Evolutionary conservation across 1,140 invertebrate species (phyloP).

Genomic region (Bilobella aurantiaca): DNA sequence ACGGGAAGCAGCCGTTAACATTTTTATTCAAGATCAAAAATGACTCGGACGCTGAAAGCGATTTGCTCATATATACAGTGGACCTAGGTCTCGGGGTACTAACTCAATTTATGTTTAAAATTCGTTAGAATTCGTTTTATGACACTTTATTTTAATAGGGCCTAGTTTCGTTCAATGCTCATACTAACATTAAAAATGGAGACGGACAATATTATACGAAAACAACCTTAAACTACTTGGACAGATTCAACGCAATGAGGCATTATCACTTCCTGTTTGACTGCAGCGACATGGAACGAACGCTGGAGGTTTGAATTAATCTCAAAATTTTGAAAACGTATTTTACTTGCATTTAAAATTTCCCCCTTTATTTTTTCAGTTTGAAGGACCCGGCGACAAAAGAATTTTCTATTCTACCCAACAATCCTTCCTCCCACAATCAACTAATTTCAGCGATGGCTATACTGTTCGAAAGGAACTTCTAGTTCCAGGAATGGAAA

Average conservation of each 20-base stretch:
- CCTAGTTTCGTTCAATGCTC: background rate
- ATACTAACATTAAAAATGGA: background rate
- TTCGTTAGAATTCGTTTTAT: background rate
- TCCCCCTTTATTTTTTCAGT: background rate
- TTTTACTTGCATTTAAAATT: background rate
- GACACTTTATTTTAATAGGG: background rate
- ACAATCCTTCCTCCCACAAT: background rate
- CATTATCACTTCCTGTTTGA: background rate
- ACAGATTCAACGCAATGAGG: slow-evolving; percentile 18
- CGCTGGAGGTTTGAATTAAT: background rate
- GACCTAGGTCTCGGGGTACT: background rate
- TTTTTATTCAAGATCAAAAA: too few relatives aligned
- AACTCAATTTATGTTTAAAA: background rate
- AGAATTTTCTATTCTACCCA: slow-evolving; percentile 1
- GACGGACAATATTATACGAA: slow-evolving; percentile 5
- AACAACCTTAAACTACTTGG: slow-evolving; percentile 12
- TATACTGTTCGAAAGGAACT: slow-evolving; percentile 21
- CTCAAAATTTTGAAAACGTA: background rate
- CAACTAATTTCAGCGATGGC: background rate
- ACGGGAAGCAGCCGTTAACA: too few relatives aligned
- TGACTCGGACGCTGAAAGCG: too few relatives aligned
- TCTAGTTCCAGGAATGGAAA: slow-evolving; percentile 29
- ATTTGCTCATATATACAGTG: background rate
- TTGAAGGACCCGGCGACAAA: background rate
- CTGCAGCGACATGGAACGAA: background rate